phyloP scores from a whole-genome alignment of 1,140 invertebrate species.

The Tetramorium parvispinum region DNA sequence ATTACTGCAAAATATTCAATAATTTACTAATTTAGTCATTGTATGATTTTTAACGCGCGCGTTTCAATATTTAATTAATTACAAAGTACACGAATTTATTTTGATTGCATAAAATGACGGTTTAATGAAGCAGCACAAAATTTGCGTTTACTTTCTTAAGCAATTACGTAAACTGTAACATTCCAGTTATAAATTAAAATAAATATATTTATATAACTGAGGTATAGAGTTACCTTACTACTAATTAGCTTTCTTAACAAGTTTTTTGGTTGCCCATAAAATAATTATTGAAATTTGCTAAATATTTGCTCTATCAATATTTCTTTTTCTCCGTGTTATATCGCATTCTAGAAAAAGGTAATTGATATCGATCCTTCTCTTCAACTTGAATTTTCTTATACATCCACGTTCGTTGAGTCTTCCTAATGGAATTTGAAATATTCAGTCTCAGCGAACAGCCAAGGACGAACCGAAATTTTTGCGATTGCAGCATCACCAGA shows the following conservation, averaged over 20 bases:
- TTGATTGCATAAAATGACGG: background rate
- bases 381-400: background rate
- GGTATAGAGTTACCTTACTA: background rate
- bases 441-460: background rate
- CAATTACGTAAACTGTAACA: background rate
- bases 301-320: background rate
- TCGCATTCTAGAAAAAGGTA: background rate
- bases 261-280: background rate
- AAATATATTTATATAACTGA: background rate
- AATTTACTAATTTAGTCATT: slow-evolving; percentile 6
- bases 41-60: background rate
- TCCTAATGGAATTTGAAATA: slow-evolving; percentile 16
- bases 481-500: slow-evolving; percentile 27
- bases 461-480: slow-evolving; percentile 42
- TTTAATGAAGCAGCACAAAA: background rate
- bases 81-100: background rate
- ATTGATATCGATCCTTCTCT: background rate
- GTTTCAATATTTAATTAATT: background rate
- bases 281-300: background rate
- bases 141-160: background rate
- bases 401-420: background rate
- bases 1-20: slow-evolving; percentile 4
- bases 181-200: background rate
- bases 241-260: background rate
- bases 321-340: background rate